These are phyloP conservation scores for Enteromius argenteus DNA, from an alignment of 2,797 vertebrate species.

Conservation along the genomic window DNA sequence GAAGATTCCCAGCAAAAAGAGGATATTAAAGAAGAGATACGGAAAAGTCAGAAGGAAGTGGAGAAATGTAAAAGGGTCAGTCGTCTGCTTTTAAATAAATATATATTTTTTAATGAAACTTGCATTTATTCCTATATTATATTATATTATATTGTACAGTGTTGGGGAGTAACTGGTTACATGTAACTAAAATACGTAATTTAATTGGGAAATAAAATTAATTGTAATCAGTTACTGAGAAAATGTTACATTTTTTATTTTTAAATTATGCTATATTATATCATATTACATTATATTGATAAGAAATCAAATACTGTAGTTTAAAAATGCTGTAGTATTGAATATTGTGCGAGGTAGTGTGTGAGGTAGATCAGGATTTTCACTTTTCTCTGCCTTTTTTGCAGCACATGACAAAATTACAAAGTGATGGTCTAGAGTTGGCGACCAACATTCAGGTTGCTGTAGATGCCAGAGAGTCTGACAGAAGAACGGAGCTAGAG, in stretches of 20 bases:
- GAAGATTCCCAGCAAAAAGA: slow-evolving; percentile 63
- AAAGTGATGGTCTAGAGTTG: slow-evolving; percentile 74
- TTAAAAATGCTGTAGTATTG: not conserved
- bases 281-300: not conserved
- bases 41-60: slow-evolving; percentile 72
- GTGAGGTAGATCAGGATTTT: not conserved
- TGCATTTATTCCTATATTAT: not conserved
- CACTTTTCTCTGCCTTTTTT: not conserved
- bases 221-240: not conserved
- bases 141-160: not conserved
- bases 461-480: slow-evolving; percentile 78
- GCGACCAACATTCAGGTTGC: slow-evolving; percentile 84
- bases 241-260: not conserved
- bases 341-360: not conserved
- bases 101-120: not conserved
- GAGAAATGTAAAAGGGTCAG: slow-evolving; percentile 78
- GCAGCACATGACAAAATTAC: slow-evolving; percentile 78
- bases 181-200: not conserved
- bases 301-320: not conserved
- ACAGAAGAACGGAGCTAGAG: slow-evolving; percentile 75
- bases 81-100: not conserved
- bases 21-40: slow-evolving; percentile 66
- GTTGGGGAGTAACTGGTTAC: not conserved
- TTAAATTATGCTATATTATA: not conserved
- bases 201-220: not conserved